Base-by-base conservation (phyloP, 2,113 vertebrate species). In the Nestor notabilis region DNA sequence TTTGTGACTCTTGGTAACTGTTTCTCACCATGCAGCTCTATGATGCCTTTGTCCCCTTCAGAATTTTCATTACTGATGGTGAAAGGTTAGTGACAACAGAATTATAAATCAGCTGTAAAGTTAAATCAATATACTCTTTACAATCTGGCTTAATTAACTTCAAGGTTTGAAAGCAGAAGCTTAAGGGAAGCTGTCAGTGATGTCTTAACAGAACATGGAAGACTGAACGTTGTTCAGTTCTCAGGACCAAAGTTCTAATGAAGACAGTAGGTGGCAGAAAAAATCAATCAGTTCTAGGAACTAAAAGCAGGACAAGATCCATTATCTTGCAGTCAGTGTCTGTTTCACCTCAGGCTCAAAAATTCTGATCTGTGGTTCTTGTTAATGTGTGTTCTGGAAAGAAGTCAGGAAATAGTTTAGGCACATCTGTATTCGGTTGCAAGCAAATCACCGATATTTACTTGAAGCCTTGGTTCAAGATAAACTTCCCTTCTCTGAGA, bases 201-300 rank as follows among this genome's bases (percentile, higher is more conserved):
- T 17, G 43, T 90, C 71, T 61, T 55, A 66, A 47, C 8, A 65
- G 78, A 90, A 49, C 47, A 16, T 56, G 49, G 63, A 82, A 76
- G 35, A 23, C 47, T 43, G 76, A 72, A 37, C 25, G 29, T 44
- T 74, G 37, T 60, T 80, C 28, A 70, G 2, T 6, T 84, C 13
- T 70, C 19, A 5, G 50, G 77, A 70, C 41, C 28, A 53, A 84
- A 64, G 46, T 33, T 92, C 23, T 71, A 84, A 78, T 55, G 72
- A 80, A 78, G 64, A 75, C 24, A 81, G 46, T 29, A 74, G 46
- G 50, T 83, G 28, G n/a, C 89, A 92, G 58, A 91, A 94, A 94
- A 89, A 77, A 91, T 71, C 55, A 89, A 50, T 92, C 24, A 7
- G 14, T 92, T 88, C 61, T 76, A 52, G 61, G 69, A 94, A 84